These are phyloP conservation scores for Lamellibrachia columna DNA, from an alignment of 2,888 invertebrate genomes.

Conservation along the genomic window DNA sequence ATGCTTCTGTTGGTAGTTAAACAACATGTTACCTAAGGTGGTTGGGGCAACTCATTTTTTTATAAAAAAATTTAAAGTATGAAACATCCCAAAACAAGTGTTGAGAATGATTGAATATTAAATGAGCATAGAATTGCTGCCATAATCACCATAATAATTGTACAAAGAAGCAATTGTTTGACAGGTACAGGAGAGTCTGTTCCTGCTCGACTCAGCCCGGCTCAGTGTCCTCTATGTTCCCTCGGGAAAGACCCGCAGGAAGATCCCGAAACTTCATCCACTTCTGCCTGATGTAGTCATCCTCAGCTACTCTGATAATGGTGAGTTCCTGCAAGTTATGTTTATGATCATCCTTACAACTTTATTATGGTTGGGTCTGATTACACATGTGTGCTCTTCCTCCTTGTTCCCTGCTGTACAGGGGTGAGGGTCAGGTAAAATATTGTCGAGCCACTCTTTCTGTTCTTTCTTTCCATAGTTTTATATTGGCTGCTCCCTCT, in stretches of 20 bases:
- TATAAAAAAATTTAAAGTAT: not conserved
- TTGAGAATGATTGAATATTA: not conserved
- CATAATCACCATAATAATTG: not conserved
- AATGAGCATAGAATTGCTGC: not conserved
- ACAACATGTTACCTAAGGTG: not conserved
- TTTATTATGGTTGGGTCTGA: too few species aligned
- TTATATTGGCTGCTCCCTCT: too few species aligned
- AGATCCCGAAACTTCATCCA: constrained; percentile 55
- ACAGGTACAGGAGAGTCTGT: constrained; percentile 50
- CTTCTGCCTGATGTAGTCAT: constrained; percentile 47
- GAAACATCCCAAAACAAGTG: not conserved
- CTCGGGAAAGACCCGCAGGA: constrained; percentile 60
- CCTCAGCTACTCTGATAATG: constrained; percentile 51
- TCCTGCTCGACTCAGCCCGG: constrained; percentile 52
- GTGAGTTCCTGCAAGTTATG: constrained; percentile 42
- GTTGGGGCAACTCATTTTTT: not conserved
- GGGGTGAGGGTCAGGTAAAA: too few species aligned
- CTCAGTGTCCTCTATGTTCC: constrained; percentile 61
- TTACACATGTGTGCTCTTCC: too few species aligned
- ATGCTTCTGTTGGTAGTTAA: too few species aligned
- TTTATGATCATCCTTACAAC: not conserved
- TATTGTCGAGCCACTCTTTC: too few species aligned
- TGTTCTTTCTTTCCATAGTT: too few species aligned
- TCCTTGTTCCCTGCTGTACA: too few species aligned
- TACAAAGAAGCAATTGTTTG: not conserved